phyloP scores from a whole-genome alignment of 2,888 invertebrate genomes.

The Stomorhina lunata region DNA sequence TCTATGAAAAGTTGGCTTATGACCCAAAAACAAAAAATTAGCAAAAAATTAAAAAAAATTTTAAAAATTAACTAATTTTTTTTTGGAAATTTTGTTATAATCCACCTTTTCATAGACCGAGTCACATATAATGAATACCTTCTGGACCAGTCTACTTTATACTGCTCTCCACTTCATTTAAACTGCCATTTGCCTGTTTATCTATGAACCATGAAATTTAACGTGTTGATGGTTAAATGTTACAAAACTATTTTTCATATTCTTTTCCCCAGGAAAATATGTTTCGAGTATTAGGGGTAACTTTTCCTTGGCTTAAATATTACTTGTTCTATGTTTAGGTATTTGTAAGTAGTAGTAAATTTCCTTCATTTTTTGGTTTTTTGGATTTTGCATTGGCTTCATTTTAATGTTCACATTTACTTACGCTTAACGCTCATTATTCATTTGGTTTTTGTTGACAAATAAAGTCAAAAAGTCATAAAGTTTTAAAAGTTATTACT shows the following conservation, averaged over 20 bases:
- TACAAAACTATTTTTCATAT: slow-evolving; percentile 74
- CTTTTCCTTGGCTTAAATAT: neutral
- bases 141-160: no score
- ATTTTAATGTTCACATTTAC: slow-evolving; percentile 5
- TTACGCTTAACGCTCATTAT: no score
- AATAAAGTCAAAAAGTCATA: slow-evolving; percentile 58
- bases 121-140: no score
- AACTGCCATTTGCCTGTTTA: slow-evolving; percentile 9
- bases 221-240: slow-evolving; percentile 70
- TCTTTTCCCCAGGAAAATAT: neutral
- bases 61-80: no score
- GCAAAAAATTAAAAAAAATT: no score
- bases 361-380: no score
- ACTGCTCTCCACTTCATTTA: no score
- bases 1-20: no score
- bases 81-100: no score
- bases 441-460: slow-evolving; percentile 43
- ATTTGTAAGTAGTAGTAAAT: slow-evolving; percentile 6
- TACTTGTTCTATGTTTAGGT: neutral
- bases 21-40: no score
- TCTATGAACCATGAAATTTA: slow-evolving; percentile 18
- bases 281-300: slow-evolving; percentile 3
- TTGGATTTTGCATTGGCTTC: neutral
- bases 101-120: no score
- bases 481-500: slow-evolving; percentile 45